Conservation (phyloP, 2,888 invertebrate species). For the Lomographa bimaculata region DNA sequence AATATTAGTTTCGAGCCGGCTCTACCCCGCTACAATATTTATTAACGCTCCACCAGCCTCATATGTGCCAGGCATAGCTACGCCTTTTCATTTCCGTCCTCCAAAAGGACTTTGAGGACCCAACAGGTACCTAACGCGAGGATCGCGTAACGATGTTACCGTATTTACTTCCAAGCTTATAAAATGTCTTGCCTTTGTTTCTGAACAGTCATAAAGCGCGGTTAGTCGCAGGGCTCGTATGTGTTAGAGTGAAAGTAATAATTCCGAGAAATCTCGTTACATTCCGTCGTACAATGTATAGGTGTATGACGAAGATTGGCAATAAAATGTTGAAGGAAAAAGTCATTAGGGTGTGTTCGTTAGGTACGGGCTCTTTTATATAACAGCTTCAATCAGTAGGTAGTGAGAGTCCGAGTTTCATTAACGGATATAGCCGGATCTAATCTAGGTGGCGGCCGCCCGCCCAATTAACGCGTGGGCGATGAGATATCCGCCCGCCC, state of each 20-base stretch:
- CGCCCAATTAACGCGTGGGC: constrained; percentile 83
- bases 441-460: constrained; percentile 66
- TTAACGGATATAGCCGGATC: constrained; percentile 62
- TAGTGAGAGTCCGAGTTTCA: constrained; percentile 61
- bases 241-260: constrained; percentile 24
- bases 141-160: constrained; percentile 30
- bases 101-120: constrained; percentile 49
- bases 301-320: constrained; percentile 9
- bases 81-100: constrained; percentile 52
- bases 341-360: constrained; percentile 24
- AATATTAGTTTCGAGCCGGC: constrained; percentile 81
- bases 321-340: constrained; percentile 24
- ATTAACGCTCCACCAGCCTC: constrained; percentile 69
- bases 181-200: constrained; percentile 26
- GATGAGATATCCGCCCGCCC: constrained; percentile 73
- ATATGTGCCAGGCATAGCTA: constrained; percentile 36
- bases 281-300: constrained; percentile 6
- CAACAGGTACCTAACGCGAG: constrained; percentile 33
- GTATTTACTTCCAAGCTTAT: constrained; percentile 32
- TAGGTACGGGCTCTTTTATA: constrained; percentile 24
- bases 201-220: constrained; percentile 29
- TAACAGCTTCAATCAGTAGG: constrained; percentile 31
- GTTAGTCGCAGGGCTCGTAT: constrained; percentile 23
- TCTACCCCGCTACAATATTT: constrained; percentile 79
- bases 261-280: constrained; percentile 32